A percentile compares a stretch with the other conserved stretches of the same genome.
Evolutionary conservation across 2,888 invertebrate genomes (phyloP).

Genomic region (Lithophane socia): DNA sequence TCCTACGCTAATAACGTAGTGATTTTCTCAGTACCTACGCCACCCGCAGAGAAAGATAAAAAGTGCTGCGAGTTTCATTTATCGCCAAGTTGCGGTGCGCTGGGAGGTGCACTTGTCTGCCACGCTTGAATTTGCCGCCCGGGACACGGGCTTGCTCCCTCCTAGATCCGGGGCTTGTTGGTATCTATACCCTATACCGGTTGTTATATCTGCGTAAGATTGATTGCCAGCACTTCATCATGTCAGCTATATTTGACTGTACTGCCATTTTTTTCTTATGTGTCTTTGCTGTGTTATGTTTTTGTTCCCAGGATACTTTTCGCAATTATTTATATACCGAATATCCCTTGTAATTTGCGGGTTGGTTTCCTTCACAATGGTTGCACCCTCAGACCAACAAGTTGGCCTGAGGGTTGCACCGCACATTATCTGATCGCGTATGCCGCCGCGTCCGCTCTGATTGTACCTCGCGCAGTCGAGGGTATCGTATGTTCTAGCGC

Average conservation of each 20-base stretch:
- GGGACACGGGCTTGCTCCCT: no score
- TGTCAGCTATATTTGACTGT: background rate
- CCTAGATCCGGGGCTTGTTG: background rate
- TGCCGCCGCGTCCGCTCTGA: no score
- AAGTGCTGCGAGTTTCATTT: no score
- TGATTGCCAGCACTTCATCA: background rate
- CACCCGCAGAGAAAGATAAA: no score
- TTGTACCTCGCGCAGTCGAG: background rate
- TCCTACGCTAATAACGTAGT: no score
- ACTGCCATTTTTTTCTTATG: background rate
- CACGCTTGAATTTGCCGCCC: no score
- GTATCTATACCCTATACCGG: no score
- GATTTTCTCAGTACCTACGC: no score
- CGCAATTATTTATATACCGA: background rate
- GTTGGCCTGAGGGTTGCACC: no score
- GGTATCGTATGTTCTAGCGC: constrained; percentile 2
- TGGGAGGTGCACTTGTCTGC: no score
- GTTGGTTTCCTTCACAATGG: background rate
- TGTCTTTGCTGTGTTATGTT: background rate
- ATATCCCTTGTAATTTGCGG: background rate
- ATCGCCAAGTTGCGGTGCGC: no score
- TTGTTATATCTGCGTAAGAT: background rate
- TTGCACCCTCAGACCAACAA: no score
- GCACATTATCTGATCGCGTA: background rate
- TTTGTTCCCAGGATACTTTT: constrained; percentile 1